Conservation (phyloP, 2,113 vertebrate species). For the Gadus macrocephalus region DNA sequence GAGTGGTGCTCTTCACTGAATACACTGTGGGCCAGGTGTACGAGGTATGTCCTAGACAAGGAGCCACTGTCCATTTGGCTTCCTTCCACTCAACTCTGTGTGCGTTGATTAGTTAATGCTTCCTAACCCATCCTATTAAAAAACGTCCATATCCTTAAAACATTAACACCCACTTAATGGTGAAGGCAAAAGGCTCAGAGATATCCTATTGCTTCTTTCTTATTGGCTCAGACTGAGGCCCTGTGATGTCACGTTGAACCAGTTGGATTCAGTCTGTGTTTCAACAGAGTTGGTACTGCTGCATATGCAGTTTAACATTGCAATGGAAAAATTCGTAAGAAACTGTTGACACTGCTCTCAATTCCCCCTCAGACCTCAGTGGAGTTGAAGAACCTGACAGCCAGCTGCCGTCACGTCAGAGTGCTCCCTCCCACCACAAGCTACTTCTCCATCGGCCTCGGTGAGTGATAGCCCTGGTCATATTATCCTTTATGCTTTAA, state of each 20-base stretch:
- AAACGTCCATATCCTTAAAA: no score
- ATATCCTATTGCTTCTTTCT: no score
- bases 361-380: conserved; percentile 71
- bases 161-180: no score
- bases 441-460: conserved; percentile 81
- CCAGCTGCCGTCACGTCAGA: conserved; percentile 76
- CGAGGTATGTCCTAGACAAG: conserved; percentile 72
- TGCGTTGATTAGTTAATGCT: not conserved
- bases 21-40: conserved; percentile 84
- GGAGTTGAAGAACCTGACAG: conserved; percentile 83
- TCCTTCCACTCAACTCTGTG: not conserved
- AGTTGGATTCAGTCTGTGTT: no score
- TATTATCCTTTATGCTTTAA: not conserved
- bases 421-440: conserved; percentile 82
- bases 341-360: not conserved
- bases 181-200: no score
- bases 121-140: no score
- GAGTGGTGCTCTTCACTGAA: conserved; percentile 76
- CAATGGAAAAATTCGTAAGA: no score
- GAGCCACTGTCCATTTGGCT: not conserved
- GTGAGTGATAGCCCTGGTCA: conserved; percentile 69
- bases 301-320: no score
- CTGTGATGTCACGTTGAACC: no score
- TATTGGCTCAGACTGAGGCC: no score
- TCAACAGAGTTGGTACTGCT: no score